A percentile compares a stretch with the other conserved stretches of the same genome.
Conservation (phyloP, 2,113 vertebrate species). For the Phycodurus eques region DNA sequence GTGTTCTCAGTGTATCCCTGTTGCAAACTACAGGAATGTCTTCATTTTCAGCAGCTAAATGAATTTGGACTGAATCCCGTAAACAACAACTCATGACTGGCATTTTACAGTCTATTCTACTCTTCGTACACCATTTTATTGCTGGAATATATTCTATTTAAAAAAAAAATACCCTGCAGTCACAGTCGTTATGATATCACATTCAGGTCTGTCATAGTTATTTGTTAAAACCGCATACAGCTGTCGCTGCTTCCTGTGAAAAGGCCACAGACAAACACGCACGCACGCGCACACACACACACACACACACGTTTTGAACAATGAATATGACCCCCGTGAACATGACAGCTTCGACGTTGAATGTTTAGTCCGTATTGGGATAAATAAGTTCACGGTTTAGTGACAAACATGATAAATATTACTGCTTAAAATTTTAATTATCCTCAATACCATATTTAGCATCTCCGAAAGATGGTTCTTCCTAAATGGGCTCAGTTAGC, state of each 20-base stretch:
- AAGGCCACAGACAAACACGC: conserved; percentile 47
- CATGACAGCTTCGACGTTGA: background rate
- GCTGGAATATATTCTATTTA: background rate
- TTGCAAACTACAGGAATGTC: background rate
- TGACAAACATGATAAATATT: background rate
- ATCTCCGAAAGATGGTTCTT: too few species aligned
- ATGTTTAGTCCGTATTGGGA: background rate
- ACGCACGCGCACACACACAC: too few species aligned
- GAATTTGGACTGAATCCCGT: background rate
- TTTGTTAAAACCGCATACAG: conserved; percentile 59
- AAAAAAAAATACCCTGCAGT: background rate
- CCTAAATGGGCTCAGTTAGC: too few species aligned
- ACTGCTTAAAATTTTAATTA: too few species aligned
- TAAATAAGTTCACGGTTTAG: conserved; percentile 29
- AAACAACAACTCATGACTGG: background rate
- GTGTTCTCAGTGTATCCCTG: background rate
- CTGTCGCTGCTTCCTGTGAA: conserved; percentile 72
- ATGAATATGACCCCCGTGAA: conserved; percentile 9
- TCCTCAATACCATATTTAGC: too few species aligned
- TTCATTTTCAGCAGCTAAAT: background rate
- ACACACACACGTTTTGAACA: conserved; percentile 16
- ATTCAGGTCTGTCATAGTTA: conserved; percentile 52
- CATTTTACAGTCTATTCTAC: background rate
- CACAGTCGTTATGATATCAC: conserved; percentile 13
- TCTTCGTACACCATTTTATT: background rate